These are phyloP conservation scores for Drosophila diplacantha DNA, from an alignment of 2,888 invertebrate species.

Conservation along the genomic window DNA sequence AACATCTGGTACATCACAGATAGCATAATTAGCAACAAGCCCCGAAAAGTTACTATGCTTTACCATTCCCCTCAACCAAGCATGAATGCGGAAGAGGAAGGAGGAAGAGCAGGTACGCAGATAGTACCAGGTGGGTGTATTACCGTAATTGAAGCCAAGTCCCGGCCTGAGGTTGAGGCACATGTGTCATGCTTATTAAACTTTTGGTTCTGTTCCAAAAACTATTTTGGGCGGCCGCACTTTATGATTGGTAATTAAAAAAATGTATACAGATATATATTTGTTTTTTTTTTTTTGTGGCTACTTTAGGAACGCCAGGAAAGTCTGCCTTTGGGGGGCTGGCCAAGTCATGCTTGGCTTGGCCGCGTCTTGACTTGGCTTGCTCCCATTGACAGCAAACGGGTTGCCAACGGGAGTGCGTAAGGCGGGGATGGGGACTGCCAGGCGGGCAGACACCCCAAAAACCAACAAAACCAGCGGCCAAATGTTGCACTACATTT, in stretches of 20 bases:
- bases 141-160: constrained; percentile 37
- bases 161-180: constrained; percentile 5
- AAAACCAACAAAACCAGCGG: constrained; percentile 53
- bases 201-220: constrained; percentile 71
- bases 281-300: constrained; percentile 18
- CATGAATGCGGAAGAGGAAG: constrained; percentile 9
- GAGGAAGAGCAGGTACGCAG: not conserved
- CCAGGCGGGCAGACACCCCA: constrained; percentile 39
- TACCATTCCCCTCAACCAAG: constrained; percentile 14
- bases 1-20: constrained; percentile 33
- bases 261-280: constrained; percentile 5
- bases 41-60: constrained; percentile 26
- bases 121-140: constrained; percentile 25
- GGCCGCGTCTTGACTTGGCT: constrained; percentile 47
- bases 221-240: constrained; percentile 58
- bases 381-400: constrained; percentile 38
- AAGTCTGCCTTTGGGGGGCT: constrained; percentile 34
- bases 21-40: constrained; percentile 31
- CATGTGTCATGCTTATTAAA: constrained; percentile 62
- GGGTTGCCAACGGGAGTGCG: constrained; percentile 33
- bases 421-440: not conserved
- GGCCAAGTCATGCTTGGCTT: constrained; percentile 42
- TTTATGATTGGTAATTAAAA: constrained; percentile 61
- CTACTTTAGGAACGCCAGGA: constrained; percentile 17
- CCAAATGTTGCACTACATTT: constrained; percentile 65